phyloP scores from a whole-genome alignment of 2,113 vertebrate species.

The Pionites leucogaster region DNA sequence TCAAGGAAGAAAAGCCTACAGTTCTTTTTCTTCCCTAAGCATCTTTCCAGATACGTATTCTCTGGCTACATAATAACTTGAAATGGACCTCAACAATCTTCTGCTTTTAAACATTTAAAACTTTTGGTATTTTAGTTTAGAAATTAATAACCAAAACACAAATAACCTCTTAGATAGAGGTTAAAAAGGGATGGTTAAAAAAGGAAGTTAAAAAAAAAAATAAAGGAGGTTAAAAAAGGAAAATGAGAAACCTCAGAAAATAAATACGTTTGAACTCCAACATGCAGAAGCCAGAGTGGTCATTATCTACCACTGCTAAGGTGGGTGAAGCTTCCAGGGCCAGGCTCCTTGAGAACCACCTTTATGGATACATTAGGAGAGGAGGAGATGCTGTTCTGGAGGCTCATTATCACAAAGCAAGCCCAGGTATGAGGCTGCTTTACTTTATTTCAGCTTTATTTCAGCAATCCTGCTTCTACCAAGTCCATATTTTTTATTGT shows the following conservation, averaged over 20 bases:
- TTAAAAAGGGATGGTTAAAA: background rate
- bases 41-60: background rate
- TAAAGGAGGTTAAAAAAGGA: background rate
- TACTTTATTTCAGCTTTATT: background rate
- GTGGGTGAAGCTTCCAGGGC: background rate
- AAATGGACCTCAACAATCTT: background rate
- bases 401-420: background rate
- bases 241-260: background rate
- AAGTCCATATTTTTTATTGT: background rate
- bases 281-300: background rate
- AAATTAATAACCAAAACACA: background rate
- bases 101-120: background rate
- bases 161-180: background rate
- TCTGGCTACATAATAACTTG: background rate
- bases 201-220: background rate
- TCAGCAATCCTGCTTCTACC: background rate
- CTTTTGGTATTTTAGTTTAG: background rate
- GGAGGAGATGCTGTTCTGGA: background rate
- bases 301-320: rapidly evolving
- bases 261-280: background rate
- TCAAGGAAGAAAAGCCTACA: background rate
- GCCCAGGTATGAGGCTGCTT: background rate
- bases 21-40: background rate
- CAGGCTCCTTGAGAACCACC: background rate
- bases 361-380: background rate